These are phyloP conservation scores for Strigamia crassipes DNA, from an alignment of 2,888 invertebrate genomes.

Conservation along the genomic window DNA sequence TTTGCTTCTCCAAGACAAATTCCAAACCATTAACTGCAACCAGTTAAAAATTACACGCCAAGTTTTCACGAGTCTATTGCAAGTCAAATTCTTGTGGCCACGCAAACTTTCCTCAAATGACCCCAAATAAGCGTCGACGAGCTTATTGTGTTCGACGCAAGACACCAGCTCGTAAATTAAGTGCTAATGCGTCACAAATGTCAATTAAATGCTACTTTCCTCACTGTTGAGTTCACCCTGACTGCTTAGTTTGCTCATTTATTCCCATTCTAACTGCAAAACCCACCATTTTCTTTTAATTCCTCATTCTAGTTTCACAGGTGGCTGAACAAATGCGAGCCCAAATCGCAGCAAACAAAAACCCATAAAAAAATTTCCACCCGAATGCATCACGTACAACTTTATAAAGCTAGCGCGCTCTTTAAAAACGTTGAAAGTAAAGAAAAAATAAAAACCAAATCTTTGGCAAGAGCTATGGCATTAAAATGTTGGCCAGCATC, in stretches of 20 bases:
- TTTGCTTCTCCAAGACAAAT: conserved; percentile 27
- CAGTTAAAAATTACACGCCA: conserved; percentile 25
- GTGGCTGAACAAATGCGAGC: conserved; percentile 2
- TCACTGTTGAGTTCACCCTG: conserved; percentile 7
- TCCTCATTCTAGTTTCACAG: conserved; percentile 38
- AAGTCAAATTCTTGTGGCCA: conserved; percentile 35
- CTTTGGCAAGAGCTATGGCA: conserved; percentile 28
- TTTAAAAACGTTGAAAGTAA: neutral
- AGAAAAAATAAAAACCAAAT: neutral
- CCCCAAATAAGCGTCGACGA: conserved; percentile 32
- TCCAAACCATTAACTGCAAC: conserved; percentile 23
- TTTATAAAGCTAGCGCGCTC: neutral
- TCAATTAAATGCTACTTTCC: conserved; percentile 28
- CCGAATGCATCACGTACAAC: neutral
- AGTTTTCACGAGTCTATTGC: conserved; percentile 17
- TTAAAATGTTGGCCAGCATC: conserved; percentile 35
- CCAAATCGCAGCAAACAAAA: conserved; percentile 20
- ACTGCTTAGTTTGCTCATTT: conserved; percentile 8
- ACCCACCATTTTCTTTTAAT: conserved; percentile 31
- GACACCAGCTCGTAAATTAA: neutral
- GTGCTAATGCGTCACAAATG: conserved; percentile 17
- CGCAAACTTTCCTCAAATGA: conserved; percentile 38
- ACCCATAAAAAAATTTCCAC: conserved; percentile 37
- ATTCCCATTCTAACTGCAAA: conserved; percentile 15
- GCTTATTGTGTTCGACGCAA: conserved; percentile 35